Evolutionary conservation across 1,140 invertebrate species (phyloP), one percentile per base, ranked within the genome.

Genomic region (Drosophila ironensis): DNA sequence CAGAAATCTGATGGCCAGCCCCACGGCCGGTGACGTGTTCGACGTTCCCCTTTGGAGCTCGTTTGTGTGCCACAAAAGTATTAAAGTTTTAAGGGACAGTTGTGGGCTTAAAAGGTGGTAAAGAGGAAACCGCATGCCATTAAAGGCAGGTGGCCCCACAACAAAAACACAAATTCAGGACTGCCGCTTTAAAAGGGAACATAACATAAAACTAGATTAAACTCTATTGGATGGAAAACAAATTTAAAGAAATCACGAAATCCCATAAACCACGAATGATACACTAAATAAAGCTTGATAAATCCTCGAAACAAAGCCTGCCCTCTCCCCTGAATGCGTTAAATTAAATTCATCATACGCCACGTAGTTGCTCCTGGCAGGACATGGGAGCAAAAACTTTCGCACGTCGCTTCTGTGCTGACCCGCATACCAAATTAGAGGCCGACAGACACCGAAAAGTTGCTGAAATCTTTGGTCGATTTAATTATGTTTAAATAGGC

Each of bases 401-500:
- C 27, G 70, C 70, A 80, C 64, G 53, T 56, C 44, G 22, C 24
- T 27, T 14, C 47, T 54, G 28, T 38, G 64, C 70, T 50, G 48
- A 50, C 67, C 64, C 22, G 75, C 70, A 78, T 78, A 80, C 70
- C 11, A 74, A 80, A 78, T 80, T 22, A 12, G 47, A 66, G 46
- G 16, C 40, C 30, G 54, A 53, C 51, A 24, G n/a, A 72, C 40
- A 47, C 37, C 47, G 12, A 54, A 53, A 72, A 71, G 57, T 63
- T 71, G n/a, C 60, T 38, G 24, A 74, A 78, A 74, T 78, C 75
- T 66, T 74, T 57, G 38, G 17, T 30, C 54, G 47, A 73, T 80
- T 78, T 72, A 78, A 78, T 78, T 78, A 80, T 64, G 63, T 47
- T 70, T 73, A 73, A 78, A 78, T 78, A 57, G 68, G 70, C 41